phyloP scores from a whole-genome alignment of 2,888 invertebrate genomes.

The Andrena haemorrhoa region DNA sequence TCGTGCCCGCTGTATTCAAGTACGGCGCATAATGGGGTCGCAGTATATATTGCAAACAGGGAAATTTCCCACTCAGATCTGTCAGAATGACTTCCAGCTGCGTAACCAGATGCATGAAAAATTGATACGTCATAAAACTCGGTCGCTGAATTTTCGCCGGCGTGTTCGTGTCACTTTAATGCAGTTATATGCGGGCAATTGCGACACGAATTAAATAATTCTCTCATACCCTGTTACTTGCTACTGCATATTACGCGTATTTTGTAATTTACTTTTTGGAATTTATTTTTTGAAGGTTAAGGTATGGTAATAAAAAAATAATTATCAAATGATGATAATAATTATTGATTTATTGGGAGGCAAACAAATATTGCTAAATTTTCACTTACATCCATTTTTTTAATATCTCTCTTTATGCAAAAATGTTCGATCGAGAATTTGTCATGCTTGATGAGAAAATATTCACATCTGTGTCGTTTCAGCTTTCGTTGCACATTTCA shows the following conservation, averaged over 20 bases:
- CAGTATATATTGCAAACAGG: conserved; percentile 71
- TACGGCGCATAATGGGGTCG: conserved; percentile 74
- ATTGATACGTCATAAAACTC: conserved; percentile 25
- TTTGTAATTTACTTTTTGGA: neutral
- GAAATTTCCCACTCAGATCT: conserved; percentile 74
- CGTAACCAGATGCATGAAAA: conserved; percentile 10
- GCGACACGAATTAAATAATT: conserved; percentile 3
- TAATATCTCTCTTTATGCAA: neutral
- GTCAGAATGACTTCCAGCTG: conserved; percentile 51
- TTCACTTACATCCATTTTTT: conserved; percentile 50
- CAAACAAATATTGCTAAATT: neutral
- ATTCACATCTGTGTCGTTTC: neutral
- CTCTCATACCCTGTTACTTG: neutral
- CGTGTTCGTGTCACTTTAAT: neutral
- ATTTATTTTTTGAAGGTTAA: no score
- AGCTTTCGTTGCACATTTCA: neutral
- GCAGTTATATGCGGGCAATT: neutral
- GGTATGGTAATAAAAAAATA: no score
- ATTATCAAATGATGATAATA: neutral
- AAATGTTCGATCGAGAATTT: neutral
- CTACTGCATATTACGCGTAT: neutral
- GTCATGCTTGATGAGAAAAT: neutral
- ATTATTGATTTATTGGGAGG: neutral
- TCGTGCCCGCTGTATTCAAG: conserved; percentile 76
- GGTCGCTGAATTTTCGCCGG: neutral